phyloP scores from a whole-genome alignment of 2,888 invertebrate genomes.

The Drosophila subquinaria region DNA sequence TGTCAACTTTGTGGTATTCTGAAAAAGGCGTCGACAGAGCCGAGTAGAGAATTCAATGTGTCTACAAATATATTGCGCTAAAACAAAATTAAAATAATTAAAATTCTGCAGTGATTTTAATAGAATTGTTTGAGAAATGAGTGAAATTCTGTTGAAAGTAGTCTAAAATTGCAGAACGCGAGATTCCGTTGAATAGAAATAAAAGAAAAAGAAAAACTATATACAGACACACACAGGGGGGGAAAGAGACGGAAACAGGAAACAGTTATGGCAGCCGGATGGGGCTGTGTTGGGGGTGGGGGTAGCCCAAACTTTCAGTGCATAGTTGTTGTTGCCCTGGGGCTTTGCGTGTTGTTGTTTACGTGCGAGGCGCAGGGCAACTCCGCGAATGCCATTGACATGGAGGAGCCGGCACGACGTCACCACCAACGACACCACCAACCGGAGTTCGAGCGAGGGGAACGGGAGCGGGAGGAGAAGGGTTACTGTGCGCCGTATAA shows the following conservation, averaged over 20 bases:
- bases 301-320: conserved; percentile 35
- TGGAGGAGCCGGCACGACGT: conserved; percentile 64
- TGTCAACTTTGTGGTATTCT: conserved; percentile 67
- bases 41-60: conserved; percentile 39
- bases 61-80: conserved; percentile 13
- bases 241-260: not conserved
- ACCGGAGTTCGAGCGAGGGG: conserved; percentile 51
- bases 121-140: conserved; percentile 21
- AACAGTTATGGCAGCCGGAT: conserved; percentile 58
- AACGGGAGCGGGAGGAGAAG: conserved; percentile 74
- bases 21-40: conserved; percentile 79
- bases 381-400: conserved; percentile 72
- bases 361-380: conserved; percentile 64
- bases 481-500: conserved; percentile 95
- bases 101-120: not conserved
- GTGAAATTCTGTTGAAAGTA: conserved; percentile 12
- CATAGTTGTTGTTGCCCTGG: conserved; percentile 48
- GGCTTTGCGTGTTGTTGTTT: conserved; percentile 78
- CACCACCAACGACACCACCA: conserved; percentile 74
- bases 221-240: conserved; percentile 29
- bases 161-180: conserved; percentile 12
- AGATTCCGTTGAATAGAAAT: conserved; percentile 5
- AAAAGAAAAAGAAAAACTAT: conserved; percentile 30
- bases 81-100: conserved; percentile 2
- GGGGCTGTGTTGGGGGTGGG: conserved; percentile 28